phyloP scores from a whole-genome alignment of 2,888 invertebrate species.

The Suillia variegata region DNA sequence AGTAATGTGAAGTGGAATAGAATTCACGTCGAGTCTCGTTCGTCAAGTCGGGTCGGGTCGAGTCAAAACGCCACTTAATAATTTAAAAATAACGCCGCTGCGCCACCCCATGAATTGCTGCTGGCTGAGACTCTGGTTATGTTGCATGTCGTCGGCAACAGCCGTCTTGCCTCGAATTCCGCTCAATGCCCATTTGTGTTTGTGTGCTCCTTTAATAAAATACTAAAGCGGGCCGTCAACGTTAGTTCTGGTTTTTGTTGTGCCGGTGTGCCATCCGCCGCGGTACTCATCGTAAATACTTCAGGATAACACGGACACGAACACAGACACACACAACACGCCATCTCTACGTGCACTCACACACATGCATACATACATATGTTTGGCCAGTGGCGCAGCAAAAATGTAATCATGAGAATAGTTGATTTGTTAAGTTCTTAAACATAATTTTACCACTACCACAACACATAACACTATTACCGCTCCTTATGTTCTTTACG shows the following conservation, averaged over 20 bases:
- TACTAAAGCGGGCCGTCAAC: background rate
- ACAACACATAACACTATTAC: no score
- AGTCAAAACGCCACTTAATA: conserved; percentile 12
- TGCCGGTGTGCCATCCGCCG: background rate
- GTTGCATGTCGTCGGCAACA: background rate
- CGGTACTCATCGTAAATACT: background rate
- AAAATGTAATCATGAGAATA: no score
- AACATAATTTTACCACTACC: no score
- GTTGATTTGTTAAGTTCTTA: no score
- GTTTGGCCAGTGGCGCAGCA: no score
- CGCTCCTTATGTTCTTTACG: no score
- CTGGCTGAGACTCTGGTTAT: background rate
- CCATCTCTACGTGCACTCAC: background rate
- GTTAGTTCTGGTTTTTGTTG: no score
- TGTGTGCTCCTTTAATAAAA: no score
- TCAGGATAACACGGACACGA: background rate
- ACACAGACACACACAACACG: background rate
- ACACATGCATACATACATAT: background rate
- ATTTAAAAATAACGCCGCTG: conserved; percentile 5
- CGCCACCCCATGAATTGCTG: conserved; percentile 9
- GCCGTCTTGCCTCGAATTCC: background rate
- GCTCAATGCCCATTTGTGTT: background rate
- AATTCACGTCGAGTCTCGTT: background rate
- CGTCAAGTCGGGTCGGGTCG: background rate
- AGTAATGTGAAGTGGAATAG: background rate